Conservation (phyloP, 2,113 vertebrate genomes). For the Amazona vittata region DNA sequence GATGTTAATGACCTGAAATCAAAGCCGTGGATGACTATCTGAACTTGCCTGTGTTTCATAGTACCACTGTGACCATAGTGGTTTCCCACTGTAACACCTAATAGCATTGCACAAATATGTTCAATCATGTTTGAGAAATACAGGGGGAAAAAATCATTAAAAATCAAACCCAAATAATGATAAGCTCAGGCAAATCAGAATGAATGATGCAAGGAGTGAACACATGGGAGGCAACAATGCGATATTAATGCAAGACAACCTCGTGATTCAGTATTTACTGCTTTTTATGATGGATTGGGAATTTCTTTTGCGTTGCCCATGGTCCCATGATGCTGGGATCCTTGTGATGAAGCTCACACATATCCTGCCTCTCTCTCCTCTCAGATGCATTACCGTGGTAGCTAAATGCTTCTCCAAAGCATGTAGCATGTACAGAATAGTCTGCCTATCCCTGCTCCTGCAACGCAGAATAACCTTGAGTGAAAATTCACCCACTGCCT, state of each 20-base stretch:
- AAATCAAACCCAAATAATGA: neutral
- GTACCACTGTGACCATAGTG: neutral
- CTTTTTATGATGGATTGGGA: neutral
- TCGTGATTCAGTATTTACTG: neutral
- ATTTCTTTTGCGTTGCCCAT: neutral
- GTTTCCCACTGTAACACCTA: neutral
- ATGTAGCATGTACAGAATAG: neutral
- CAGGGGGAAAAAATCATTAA: neutral
- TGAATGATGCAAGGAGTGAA: neutral
- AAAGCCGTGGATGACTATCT: neutral
- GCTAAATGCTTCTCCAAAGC: neutral
- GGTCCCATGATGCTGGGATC: neutral
- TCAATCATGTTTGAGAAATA: neutral
- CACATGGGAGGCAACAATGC: neutral
- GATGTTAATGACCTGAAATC: neutral
- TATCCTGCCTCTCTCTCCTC: neutral
- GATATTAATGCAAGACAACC: rapidly evolving
- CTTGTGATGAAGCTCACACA: neutral
- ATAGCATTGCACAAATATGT: neutral
- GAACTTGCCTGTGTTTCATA: neutral
- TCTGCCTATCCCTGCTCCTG: neutral
- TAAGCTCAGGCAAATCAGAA: neutral
- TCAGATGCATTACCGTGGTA: neutral
- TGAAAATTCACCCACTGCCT: neutral
- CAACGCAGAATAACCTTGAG: neutral